Conservation (phyloP, 2,797 vertebrate genomes). For the Momotus momota region DNA sequence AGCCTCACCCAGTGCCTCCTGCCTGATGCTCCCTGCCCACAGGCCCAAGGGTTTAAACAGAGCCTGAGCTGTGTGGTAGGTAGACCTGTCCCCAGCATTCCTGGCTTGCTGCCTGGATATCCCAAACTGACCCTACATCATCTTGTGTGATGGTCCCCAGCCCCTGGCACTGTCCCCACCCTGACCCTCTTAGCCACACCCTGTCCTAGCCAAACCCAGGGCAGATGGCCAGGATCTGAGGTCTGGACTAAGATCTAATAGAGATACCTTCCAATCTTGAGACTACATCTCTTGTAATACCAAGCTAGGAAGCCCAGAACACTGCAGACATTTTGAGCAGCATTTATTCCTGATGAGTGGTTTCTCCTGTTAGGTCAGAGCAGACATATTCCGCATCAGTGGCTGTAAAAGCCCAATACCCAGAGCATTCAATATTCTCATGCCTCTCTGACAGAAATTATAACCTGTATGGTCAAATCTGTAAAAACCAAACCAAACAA, state of each 20-base stretch:
- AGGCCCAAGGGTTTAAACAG: fast-evolving
- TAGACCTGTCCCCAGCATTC: background rate
- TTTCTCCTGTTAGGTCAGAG: background rate
- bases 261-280: background rate
- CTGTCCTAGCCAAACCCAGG: background rate
- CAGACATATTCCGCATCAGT: background rate
- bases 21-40: fast-evolving
- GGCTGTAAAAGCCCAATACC: background rate
- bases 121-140: too few species aligned
- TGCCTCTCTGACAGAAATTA: background rate
- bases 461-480: background rate
- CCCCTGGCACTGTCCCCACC: fast-evolving
- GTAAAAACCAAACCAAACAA: background rate
- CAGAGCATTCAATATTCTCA: background rate
- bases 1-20: fast-evolving
- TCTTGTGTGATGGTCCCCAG: fast-evolving
- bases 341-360: background rate
- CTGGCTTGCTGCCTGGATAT: background rate
- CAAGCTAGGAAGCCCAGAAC: background rate
- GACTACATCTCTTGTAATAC: background rate
- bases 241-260: background rate
- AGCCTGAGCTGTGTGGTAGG: background rate
- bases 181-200: background rate
- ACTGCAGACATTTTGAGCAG: background rate
- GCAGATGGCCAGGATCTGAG: background rate